Evolutionary conservation across 2,113 vertebrate genomes (phyloP).

Genomic region (Pimephales promelas): DNA sequence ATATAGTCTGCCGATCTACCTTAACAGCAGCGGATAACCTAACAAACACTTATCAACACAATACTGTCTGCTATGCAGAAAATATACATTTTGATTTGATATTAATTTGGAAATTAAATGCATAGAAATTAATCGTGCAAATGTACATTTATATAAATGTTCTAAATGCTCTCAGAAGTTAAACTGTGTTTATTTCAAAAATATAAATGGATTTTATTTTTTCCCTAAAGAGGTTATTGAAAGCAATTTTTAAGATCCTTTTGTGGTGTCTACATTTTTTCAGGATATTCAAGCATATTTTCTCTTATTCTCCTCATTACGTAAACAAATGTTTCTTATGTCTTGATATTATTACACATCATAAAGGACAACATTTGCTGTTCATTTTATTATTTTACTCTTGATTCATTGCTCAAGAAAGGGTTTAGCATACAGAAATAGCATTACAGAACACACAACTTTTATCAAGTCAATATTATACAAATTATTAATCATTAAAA

Average conservation of each 20-base stretch:
- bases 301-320: neutral
- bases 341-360: neutral
- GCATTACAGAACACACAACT: neutral
- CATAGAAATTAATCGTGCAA: no score
- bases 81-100: neutral
- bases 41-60: conserved; percentile 34
- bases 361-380: no score
- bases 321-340: neutral
- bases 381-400: no score
- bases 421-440: neutral
- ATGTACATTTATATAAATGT: no score
- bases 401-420: neutral
- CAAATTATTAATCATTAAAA: no score
- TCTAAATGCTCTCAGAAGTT: no score
- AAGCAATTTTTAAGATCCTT: no score
- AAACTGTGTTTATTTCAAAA: no score
- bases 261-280: no score
- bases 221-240: no score
- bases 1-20: conserved; percentile 42
- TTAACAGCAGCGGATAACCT: conserved; percentile 13
- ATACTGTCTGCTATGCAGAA: neutral
- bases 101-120: neutral
- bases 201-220: no score
- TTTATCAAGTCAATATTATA: no score
- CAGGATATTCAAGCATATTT: neutral